Evolutionary conservation across 2,797 vertebrate species (phyloP).

Genomic region (Poeciliopsis turneri): DNA sequence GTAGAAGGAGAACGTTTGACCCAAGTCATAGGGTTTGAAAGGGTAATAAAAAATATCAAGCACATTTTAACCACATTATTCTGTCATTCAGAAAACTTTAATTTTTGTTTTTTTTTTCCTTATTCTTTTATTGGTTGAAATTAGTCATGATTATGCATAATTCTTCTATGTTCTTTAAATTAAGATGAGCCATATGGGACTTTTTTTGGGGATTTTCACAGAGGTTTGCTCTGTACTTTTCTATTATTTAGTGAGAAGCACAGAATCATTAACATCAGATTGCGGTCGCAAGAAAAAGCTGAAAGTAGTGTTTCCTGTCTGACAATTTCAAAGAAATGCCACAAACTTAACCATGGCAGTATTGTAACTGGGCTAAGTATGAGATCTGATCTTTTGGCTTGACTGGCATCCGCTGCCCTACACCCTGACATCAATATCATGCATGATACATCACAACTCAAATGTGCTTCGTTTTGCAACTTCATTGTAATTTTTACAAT

Average conservation of each 20-base stretch:
- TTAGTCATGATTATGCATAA: not conserved
- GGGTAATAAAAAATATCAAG: not conserved
- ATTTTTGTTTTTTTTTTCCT: not conserved
- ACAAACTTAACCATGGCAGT: constrained; percentile 28
- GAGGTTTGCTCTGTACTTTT: constrained; percentile 4
- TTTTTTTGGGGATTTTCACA: not conserved
- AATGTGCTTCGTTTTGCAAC: not conserved
- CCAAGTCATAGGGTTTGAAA: not conserved
- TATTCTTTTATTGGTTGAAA: not conserved
- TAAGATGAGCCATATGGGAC: not conserved
- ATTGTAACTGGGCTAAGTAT: constrained; percentile 34
- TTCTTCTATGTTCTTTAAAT: not conserved
- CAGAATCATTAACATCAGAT: constrained; percentile 28
- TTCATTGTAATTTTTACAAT: not conserved
- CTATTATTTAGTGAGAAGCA: constrained; percentile 20
- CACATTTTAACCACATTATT: not conserved
- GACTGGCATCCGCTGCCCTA: constrained; percentile 33
- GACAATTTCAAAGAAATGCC: constrained; percentile 50
- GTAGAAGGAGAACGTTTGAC: not conserved
- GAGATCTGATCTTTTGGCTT: constrained; percentile 27
- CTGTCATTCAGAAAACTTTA: not conserved
- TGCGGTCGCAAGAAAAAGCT: constrained; percentile 35
- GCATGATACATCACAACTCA: not conserved
- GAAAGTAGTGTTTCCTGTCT: constrained; percentile 39
- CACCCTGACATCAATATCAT: constrained; percentile 24